Evolutionary conservation across 2,888 invertebrate genomes (phyloP).

Genomic region (Troglohyphantes excavatus): DNA sequence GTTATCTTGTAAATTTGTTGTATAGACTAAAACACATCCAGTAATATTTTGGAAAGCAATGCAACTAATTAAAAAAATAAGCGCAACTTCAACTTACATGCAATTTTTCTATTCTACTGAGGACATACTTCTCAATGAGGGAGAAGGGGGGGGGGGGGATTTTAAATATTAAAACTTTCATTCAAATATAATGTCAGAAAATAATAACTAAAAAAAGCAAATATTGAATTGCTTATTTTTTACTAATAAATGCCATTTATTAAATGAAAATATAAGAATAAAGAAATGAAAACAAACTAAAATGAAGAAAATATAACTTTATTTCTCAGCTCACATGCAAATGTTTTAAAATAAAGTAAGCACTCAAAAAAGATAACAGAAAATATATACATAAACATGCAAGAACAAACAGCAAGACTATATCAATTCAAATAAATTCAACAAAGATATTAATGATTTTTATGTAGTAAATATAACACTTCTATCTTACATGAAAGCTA

Average conservation of each 20-base stretch:
- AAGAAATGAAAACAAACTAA: slow-evolving; percentile 56
- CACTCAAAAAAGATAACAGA: slow-evolving; percentile 29
- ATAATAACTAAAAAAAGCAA: neutral
- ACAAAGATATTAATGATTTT: neutral
- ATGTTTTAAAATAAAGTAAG: slow-evolving; percentile 43
- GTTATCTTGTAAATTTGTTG: too few relatives aligned
- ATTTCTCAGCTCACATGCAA: slow-evolving; percentile 55
- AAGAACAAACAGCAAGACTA: neutral
- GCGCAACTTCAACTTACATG: too few relatives aligned
- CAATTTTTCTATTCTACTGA: neutral
- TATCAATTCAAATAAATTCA: slow-evolving; percentile 24
- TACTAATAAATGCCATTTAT: neutral
- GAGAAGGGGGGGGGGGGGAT: too few relatives aligned
- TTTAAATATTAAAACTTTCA: neutral
- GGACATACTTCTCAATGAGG: too few relatives aligned
- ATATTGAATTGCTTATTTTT: neutral
- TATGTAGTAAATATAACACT: slow-evolving; percentile 8
- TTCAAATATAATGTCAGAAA: too few relatives aligned
- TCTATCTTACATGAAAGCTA: neutral
- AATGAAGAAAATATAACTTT: slow-evolving; percentile 50
- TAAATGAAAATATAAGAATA: slow-evolving; percentile 4
- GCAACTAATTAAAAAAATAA: too few relatives aligned
- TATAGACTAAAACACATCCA: too few relatives aligned
- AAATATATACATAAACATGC: slow-evolving; percentile 53
- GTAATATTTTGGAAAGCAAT: too few relatives aligned